Evolutionary conservation across 2,113 vertebrate genomes (phyloP).

Genomic region (Fukomys damarensis): DNA sequence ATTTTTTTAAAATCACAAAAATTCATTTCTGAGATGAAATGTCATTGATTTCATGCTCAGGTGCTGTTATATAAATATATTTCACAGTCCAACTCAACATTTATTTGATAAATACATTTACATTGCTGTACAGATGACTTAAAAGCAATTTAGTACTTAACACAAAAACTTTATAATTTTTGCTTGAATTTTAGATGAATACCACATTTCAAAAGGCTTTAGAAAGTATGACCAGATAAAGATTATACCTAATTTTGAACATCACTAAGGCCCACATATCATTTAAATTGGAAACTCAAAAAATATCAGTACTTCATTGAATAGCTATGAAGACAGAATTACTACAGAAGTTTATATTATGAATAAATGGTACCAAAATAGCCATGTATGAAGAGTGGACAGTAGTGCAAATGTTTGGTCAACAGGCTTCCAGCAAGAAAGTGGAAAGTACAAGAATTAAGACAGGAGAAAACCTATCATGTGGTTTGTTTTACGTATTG

Average conservation of each 20-base stretch:
- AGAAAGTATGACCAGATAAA: neutral
- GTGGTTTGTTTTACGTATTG: rapidly evolving
- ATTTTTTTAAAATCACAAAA: neutral
- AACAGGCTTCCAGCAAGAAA: neutral
- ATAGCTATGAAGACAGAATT: neutral
- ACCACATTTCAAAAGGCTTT: neutral
- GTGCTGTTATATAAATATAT: neutral
- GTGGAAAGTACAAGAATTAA: neutral
- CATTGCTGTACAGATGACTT: neutral
- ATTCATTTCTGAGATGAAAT: neutral
- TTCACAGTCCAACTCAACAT: neutral
- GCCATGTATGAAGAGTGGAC: neutral
- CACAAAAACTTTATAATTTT: neutral
- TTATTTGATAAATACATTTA: constrained; percentile 1
- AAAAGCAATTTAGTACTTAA: neutral
- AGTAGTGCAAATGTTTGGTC: neutral
- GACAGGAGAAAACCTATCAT: neutral
- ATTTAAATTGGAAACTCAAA: neutral
- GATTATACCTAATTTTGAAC: neutral
- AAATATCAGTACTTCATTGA: neutral
- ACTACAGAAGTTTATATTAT: neutral
- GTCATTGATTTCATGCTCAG: neutral
- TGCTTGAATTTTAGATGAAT: neutral
- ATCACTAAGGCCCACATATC: neutral
- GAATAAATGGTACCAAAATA: neutral